These are phyloP conservation scores for Glomeris marginata DNA, from an alignment of 2,888 invertebrate species.

Conservation along the genomic window DNA sequence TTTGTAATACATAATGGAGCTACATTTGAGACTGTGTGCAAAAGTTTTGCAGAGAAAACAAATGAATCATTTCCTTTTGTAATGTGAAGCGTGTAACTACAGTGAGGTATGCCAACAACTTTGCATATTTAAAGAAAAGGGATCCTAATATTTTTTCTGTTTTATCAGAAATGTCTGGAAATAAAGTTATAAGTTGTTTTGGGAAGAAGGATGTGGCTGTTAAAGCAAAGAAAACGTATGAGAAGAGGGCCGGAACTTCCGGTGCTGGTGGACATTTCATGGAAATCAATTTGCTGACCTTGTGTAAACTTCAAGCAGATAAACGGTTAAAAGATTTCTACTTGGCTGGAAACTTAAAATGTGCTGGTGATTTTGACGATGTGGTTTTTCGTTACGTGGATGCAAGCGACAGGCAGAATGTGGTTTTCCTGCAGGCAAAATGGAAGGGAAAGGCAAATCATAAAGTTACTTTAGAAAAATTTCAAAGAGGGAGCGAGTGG, in stretches of 20 bases:
- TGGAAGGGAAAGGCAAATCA: background rate
- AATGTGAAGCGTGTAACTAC: no score
- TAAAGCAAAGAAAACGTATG: no score
- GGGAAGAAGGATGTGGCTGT: no score
- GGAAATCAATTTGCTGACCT: background rate
- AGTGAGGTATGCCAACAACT: no score
- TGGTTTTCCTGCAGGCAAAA: background rate
- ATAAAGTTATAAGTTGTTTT: no score
- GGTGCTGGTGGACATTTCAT: background rate
- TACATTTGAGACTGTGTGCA: no score
- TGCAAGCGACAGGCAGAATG: background rate
- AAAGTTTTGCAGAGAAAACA: no score
- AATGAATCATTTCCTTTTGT: no score
- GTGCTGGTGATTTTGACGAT: conserved; percentile 3
- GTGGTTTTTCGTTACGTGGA: background rate
- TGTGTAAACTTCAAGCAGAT: background rate
- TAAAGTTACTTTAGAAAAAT: background rate
- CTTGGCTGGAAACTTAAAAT: background rate
- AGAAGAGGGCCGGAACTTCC: background rate
- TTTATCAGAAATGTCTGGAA: no score
- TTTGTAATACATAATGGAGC: no score
- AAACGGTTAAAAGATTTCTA: background rate
- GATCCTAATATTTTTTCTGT: no score
- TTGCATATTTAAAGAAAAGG: no score
- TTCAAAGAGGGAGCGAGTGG: background rate